Evolutionary conservation across 2,113 vertebrate genomes (phyloP).

Genomic region (Amblyopsis rosae): DNA sequence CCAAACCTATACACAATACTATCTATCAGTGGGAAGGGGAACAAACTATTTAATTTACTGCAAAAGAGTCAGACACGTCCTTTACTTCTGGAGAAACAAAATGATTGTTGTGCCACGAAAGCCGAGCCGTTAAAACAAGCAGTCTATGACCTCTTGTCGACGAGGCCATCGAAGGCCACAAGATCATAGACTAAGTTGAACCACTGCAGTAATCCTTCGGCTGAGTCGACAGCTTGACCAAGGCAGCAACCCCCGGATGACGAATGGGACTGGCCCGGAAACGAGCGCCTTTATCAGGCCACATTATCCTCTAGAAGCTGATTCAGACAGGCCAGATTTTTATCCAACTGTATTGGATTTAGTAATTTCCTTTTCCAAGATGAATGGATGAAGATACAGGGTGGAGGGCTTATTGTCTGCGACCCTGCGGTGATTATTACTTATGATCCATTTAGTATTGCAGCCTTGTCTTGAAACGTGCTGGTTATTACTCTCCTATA

Average conservation of each 20-base stretch:
- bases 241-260: conserved; percentile 49
- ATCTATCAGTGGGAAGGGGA: too few relatives aligned
- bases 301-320: conserved; percentile 61
- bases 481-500: conserved; percentile 41
- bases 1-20: too few relatives aligned
- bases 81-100: too few relatives aligned
- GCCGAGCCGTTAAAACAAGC: background rate
- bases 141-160: conserved; percentile 6
- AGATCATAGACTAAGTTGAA: background rate
- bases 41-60: too few relatives aligned
- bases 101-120: too few relatives aligned
- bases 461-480: conserved; percentile 35
- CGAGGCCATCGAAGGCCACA: conserved; percentile 3
- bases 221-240: conserved; percentile 60
- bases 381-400: conserved; percentile 70
- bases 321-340: conserved; percentile 65
- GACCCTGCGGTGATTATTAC: conserved; percentile 66
- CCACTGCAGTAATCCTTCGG: conserved; percentile 38
- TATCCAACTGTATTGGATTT: conserved; percentile 75
- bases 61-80: too few relatives aligned
- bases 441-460: conserved; percentile 69
- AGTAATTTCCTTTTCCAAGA: conserved; percentile 78
- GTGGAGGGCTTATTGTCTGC: conserved; percentile 65
- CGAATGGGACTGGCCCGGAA: conserved; percentile 66
- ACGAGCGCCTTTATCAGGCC: conserved; percentile 67